phyloP scores from a whole-genome alignment of 2,888 invertebrate genomes.

The Cataglyphis cursor region DNA sequence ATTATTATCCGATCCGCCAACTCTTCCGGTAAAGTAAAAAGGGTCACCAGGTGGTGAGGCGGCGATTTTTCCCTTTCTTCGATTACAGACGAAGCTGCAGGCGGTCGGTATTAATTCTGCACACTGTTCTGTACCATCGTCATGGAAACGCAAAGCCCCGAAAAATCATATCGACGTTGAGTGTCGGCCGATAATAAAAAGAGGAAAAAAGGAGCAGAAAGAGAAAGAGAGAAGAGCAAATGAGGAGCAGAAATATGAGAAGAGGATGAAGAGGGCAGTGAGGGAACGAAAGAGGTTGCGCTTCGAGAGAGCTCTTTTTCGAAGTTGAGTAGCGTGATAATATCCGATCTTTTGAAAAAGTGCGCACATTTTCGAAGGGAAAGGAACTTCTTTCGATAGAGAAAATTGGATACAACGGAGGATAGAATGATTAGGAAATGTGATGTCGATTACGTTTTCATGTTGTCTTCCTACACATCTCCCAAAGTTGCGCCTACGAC shows the following conservation, averaged over 20 bases:
- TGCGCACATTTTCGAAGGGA: slow-evolving; percentile 28
- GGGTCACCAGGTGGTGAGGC: slow-evolving; percentile 57
- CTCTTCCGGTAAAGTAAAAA: slow-evolving; percentile 9
- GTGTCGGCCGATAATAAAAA: slow-evolving; percentile 62
- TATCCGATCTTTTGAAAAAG: slow-evolving; percentile 52
- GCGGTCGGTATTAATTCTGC: slow-evolving; percentile 59
- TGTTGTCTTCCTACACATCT: background rate
- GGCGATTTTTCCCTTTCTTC: slow-evolving; percentile 55
- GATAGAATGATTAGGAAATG: slow-evolving; percentile 4
- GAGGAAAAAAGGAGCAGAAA: slow-evolving; percentile 2
- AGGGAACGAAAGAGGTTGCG: slow-evolving; percentile 9
- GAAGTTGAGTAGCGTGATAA: slow-evolving; percentile 53
- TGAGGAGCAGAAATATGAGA: slow-evolving; percentile 26
- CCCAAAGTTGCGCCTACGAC: background rate
- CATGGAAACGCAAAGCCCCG: slow-evolving; percentile 68
- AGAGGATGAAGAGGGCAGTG: slow-evolving; percentile 8
- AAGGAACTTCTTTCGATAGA: slow-evolving; percentile 14
- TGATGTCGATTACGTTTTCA: slow-evolving; percentile 1
- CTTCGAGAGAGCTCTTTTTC: slow-evolving; percentile 45
- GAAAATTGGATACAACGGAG: background rate
- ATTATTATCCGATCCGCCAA: slow-evolving; percentile 33
- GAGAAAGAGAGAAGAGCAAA: background rate
- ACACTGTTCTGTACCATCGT: slow-evolving; percentile 61
- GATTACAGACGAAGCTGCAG: slow-evolving; percentile 59
- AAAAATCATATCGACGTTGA: slow-evolving; percentile 66